These are phyloP conservation scores for Biston betularia DNA, from an alignment of 2,888 invertebrate species.

Conservation along the genomic window DNA sequence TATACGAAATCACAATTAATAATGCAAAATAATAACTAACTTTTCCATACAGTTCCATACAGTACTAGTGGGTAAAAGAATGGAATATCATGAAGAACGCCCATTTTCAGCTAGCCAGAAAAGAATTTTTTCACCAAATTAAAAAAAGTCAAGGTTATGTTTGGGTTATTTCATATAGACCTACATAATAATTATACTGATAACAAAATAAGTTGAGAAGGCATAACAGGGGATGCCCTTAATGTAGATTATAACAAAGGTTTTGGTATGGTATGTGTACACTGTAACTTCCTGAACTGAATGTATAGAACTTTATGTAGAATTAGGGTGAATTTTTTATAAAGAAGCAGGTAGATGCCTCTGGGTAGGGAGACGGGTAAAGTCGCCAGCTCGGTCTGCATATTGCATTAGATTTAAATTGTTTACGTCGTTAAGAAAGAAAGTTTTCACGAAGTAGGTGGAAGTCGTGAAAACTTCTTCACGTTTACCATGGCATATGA, in stretches of 20 bases:
- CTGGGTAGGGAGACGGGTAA: conserved; percentile 51
- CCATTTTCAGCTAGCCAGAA: too few relatives aligned
- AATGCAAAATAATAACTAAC: too few relatives aligned
- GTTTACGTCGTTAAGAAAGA: conserved; percentile 85
- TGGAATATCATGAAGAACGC: too few relatives aligned
- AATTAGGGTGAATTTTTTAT: conserved; percentile 79
- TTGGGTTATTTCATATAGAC: neutral
- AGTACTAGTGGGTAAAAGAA: too few relatives aligned
- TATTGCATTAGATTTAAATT: conserved; percentile 85
- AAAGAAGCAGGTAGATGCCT: conserved; percentile 65
- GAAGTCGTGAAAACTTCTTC: conserved; percentile 57
- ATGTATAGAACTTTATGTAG: conserved; percentile 45
- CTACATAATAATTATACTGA: neutral
- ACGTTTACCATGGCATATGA: conserved; percentile 56
- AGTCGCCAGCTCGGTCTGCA: conserved; percentile 73
- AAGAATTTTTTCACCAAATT: too few relatives aligned
- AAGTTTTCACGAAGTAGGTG: conserved; percentile 71
- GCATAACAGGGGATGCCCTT: neutral
- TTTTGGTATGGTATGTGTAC: conserved; percentile 2
- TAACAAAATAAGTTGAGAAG: neutral
- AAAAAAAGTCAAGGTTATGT: too few relatives aligned
- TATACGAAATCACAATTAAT: too few relatives aligned
- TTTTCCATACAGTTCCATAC: too few relatives aligned
- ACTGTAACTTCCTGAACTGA: conserved; percentile 42
- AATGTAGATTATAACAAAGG: neutral